Evolutionary conservation across 2,888 invertebrate genomes (phyloP).

Genomic region (Heliconius ismenius): DNA sequence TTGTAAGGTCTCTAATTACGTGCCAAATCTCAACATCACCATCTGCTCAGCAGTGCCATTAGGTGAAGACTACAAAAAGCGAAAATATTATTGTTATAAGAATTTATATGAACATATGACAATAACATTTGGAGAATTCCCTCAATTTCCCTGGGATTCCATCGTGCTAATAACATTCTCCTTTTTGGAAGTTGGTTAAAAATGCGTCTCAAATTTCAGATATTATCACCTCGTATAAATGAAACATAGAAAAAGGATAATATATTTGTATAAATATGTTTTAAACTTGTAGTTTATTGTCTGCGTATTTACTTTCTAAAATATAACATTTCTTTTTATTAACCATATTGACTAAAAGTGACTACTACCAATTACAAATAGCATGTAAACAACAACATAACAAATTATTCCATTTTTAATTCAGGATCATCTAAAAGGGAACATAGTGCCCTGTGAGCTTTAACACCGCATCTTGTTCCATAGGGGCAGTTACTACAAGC

Average conservation of each 20-base stretch:
- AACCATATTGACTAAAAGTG: no score
- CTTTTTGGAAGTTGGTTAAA: no score
- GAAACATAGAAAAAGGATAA: neutral
- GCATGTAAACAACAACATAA: no score
- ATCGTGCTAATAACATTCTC: no score
- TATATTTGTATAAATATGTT: neutral
- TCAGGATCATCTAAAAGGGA: conserved; percentile 67
- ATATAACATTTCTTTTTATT: neutral
- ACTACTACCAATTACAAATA: neutral
- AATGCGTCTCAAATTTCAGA: neutral
- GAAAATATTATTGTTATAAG: no score
- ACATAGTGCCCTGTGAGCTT: conserved; percentile 70
- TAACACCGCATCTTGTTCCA: conserved; percentile 67
- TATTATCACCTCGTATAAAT: neutral
- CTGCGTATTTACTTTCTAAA: neutral
- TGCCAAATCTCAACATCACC: no score
- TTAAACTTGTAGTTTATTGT: neutral
- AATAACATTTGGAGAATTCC: no score
- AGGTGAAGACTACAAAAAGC: no score
- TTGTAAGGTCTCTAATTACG: no score
- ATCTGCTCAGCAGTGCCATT: no score
- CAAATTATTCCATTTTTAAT: conserved; percentile 31
- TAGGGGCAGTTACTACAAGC: conserved; percentile 70
- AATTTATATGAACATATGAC: no score
- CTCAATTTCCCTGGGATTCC: no score